phyloP scores from a whole-genome alignment of 2,888 invertebrate genomes.

The Tenthredo scrophulariae region DNA sequence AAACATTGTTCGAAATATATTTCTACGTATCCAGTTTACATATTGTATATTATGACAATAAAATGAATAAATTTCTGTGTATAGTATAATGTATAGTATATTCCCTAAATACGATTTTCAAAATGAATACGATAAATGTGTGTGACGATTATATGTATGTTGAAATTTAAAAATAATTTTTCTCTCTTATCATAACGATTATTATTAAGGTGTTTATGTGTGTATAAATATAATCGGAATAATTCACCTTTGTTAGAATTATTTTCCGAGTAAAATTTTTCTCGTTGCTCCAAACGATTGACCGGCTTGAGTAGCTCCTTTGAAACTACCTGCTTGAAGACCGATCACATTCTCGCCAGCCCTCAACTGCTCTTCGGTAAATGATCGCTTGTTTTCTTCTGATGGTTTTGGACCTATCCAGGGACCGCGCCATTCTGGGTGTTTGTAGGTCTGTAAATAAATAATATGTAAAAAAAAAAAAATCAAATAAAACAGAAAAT shows the following conservation, averaged over 20 bases:
- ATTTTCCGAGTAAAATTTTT: constrained; percentile 90
- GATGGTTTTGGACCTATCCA: constrained; percentile 91
- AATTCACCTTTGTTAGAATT: constrained; percentile 61
- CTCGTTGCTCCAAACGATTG: constrained; percentile 92
- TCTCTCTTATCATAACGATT: background rate
- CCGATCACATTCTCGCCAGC: constrained; percentile 93
- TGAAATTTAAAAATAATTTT: background rate
- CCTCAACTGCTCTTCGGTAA: constrained; percentile 84
- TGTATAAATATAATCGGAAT: background rate
- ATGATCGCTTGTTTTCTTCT: constrained; percentile 85
- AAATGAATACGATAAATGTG: background rate
- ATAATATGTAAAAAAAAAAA: background rate
- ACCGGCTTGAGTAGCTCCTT: constrained; percentile 91
- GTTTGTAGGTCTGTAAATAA: constrained; percentile 85
- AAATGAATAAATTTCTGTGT: too few relatives aligned
- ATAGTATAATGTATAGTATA: background rate
- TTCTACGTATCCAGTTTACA: background rate
- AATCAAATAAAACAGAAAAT: too few relatives aligned
- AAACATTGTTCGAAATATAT: background rate
- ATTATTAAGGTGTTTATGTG: background rate
- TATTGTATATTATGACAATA: background rate
- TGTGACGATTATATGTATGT: background rate
- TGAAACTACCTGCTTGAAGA: constrained; percentile 93
- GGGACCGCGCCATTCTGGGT: constrained; percentile 92
- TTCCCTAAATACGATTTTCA: background rate